A percentile compares a stretch with the other conserved stretches of the same genome.
Conservation (phyloP, 2,113 vertebrate genomes). For the Muscicapa adusta region DNA sequence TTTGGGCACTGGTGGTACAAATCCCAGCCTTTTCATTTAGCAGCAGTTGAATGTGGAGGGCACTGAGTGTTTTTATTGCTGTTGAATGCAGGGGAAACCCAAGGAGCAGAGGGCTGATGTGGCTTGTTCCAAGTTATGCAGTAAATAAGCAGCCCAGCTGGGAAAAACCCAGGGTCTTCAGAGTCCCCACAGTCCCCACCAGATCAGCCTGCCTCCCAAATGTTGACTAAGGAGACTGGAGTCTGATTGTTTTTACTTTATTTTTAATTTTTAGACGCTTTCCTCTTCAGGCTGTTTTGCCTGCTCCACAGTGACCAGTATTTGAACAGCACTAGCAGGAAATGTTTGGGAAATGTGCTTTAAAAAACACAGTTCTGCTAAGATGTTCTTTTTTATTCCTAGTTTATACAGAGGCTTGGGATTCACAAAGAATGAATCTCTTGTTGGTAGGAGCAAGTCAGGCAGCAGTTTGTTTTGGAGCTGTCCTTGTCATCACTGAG, state of each 20-base stretch:
- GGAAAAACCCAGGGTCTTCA: slow-evolving; percentile 19
- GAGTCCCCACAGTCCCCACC: neutral
- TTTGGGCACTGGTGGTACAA: neutral
- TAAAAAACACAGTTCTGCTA: slow-evolving; percentile 29
- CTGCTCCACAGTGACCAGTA: neutral
- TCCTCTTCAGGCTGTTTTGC: slow-evolving; percentile 26
- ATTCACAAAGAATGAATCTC: slow-evolving; percentile 32
- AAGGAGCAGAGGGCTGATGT: neutral
- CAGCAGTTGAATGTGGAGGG: neutral
- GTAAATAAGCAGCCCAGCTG: neutral
- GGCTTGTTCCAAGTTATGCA: neutral
- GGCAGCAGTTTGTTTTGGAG: slow-evolving; percentile 1
- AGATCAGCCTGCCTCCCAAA: neutral
- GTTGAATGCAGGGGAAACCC: neutral
- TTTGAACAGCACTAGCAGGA: slow-evolving; percentile 51
- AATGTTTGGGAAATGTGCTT: slow-evolving; percentile 39
- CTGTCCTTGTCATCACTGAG: neutral
- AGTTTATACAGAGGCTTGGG: slow-evolving; percentile 11
- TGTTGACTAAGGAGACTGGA: slow-evolving; percentile 42
- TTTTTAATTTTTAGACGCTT: slow-evolving; percentile 11
- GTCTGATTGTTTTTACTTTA: slow-evolving; percentile 30
- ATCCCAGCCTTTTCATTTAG: neutral
- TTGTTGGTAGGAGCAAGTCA: neutral
- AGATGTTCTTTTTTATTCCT: slow-evolving; percentile 43
- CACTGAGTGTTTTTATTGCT: neutral